phyloP scores from a whole-genome alignment of 1,140 invertebrate genomes.

The Dreissena polymorpha region DNA sequence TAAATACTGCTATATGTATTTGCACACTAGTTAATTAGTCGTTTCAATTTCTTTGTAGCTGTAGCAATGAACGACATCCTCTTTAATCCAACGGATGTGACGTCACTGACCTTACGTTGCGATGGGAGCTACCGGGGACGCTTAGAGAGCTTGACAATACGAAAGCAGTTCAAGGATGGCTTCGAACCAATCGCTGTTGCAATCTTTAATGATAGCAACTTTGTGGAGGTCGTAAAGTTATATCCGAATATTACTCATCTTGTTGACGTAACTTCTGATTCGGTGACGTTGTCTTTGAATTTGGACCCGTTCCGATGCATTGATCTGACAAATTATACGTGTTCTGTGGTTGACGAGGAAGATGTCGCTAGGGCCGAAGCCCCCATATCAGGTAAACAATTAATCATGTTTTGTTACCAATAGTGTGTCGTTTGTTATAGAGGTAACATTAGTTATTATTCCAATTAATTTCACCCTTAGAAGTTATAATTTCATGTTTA shows the following conservation, averaged over 20 bases:
- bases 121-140: constrained; percentile 30
- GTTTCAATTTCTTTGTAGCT: constrained; percentile 7
- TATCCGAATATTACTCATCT: constrained; percentile 35
- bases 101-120: constrained; percentile 40
- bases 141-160: constrained; percentile 33
- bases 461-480: too few relatives aligned
- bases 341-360: constrained; percentile 16
- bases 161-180: constrained; percentile 40
- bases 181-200: constrained; percentile 34
- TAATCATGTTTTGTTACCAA: too few relatives aligned
- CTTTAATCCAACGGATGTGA: constrained; percentile 38
- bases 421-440: too few relatives aligned
- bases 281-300: constrained; percentile 14
- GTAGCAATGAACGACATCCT: constrained; percentile 34
- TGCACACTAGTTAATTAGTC: too few relatives aligned
- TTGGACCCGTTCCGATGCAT: constrained; percentile 42
- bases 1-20: too few relatives aligned
- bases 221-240: constrained; percentile 30
- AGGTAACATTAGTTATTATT: too few relatives aligned
- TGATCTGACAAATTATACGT: constrained; percentile 49
- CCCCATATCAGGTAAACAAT: constrained; percentile 36
- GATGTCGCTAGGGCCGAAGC: constrained; percentile 8
- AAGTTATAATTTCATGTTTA: too few relatives aligned
- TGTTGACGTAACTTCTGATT: constrained; percentile 7
- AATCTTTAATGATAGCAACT: neutral